Evolutionary conservation across 2,797 vertebrate species (phyloP), one percentile per base, ranked within the genome.

Genomic region (Ficedula albicollis): DNA sequence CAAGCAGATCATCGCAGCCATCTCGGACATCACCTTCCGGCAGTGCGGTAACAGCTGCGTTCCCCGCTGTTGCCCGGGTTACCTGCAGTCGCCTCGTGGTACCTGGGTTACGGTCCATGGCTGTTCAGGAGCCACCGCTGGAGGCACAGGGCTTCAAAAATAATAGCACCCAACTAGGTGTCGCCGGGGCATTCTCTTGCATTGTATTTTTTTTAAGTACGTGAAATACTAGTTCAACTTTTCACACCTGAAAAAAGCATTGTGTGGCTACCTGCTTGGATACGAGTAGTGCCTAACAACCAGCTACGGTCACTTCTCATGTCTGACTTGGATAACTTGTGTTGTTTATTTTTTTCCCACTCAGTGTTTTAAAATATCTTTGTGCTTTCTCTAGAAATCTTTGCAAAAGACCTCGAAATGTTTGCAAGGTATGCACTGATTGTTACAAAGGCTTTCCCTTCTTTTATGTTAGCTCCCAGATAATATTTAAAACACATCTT

Each of bases 361-460:
- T 60, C 36, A 20, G 21, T 21, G 2, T 62, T 63, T 58, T 36
- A 54, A 74, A n/a, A 41, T 30, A 2, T 86, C 14, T 82, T 64
- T 91, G 13, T 96, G 89, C 94, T 81, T 79, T 67, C 97, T 98
- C 60, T 97, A 99, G 99, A 99, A 96, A 96, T 89, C 80, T 99
- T 99, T 98, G 99, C 99, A 15, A 99, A 97, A 96, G 99, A 99
- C 96, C 97, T 99, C 73, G 99, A 99, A 95, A 98, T 99, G 70
- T 99, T 99, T 98, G 98, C 99, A 63, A 99, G 98, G 99, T 99
- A 97, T 93, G 98, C 97, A 43, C 55, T 17, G 14, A 15, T 41
- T 52, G 20, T 60, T 91, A n/a, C 14, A 51, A 67, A 83, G 10
- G 5, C 30, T 68, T 72, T 44, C 4, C 5, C 8, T 14, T 48